phyloP scores from a whole-genome alignment of 1,140 invertebrate genomes.

The Hycleus phaleratus region DNA sequence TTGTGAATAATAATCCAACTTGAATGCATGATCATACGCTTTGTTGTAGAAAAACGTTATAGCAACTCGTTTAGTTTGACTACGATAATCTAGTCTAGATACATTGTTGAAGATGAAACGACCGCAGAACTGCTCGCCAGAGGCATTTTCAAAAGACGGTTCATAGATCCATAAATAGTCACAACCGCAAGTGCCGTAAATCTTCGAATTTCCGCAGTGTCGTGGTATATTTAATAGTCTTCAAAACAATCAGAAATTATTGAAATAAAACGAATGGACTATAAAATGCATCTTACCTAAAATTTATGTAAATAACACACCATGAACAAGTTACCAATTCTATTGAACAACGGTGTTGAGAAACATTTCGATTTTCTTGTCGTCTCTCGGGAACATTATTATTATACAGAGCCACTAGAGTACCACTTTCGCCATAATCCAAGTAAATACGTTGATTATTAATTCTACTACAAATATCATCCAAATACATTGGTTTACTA shows the following conservation, averaged over 20 bases:
- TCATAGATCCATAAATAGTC: slow-evolving; percentile 64
- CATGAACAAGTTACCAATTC: slow-evolving; percentile 64
- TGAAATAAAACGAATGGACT: slow-evolving; percentile 27
- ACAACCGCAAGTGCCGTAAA: slow-evolving; percentile 45
- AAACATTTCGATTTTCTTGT: slow-evolving; percentile 8
- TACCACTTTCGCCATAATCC: slow-evolving; percentile 52
- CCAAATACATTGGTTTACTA: no score
- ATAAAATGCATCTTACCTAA: slow-evolving; percentile 45
- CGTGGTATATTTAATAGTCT: slow-evolving; percentile 41
- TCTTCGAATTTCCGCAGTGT: slow-evolving; percentile 35
- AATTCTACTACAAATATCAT: slow-evolving; percentile 52
- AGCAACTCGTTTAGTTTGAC: slow-evolving; percentile 53
- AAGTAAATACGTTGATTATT: slow-evolving; percentile 53
- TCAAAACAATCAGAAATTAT: slow-evolving; percentile 18
- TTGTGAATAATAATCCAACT: slow-evolving; percentile 56
- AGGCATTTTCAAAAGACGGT: slow-evolving; percentile 57
- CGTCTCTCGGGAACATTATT: slow-evolving; percentile 10
- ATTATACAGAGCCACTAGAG: slow-evolving; percentile 22
- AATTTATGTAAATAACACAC: slow-evolving; percentile 56
- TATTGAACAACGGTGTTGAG: slow-evolving; percentile 53
- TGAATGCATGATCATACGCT: slow-evolving; percentile 57
- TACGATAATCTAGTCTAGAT: slow-evolving; percentile 46
- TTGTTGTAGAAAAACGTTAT: slow-evolving; percentile 56
- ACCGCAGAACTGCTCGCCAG: slow-evolving; percentile 54
- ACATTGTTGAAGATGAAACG: slow-evolving; percentile 41